Evolutionary conservation across 2,797 vertebrate genomes (phyloP), one percentile per base, ranked within the genome.

Genomic region (Propithecus deckenii): DNA sequence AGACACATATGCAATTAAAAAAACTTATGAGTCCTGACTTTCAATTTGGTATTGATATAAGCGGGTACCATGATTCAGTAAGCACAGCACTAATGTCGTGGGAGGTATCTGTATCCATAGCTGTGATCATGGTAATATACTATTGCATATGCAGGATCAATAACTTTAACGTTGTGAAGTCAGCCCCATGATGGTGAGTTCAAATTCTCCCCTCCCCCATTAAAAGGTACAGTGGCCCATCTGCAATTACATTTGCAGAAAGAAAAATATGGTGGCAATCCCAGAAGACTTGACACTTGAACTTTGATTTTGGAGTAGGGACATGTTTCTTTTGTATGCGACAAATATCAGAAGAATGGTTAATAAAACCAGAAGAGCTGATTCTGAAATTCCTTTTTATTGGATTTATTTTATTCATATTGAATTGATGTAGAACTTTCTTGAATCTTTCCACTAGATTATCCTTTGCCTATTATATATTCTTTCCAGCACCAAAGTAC

Each of bases 61-160:
- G 7, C 15, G 8, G 30, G 28, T 41, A 9, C 3, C 0, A 4
- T 1, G 0, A 32, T 69, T 74, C 23, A 9, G 48, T 18, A 30
- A 79, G 7, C 15, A 20, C 2, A 52, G 9, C 9, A 32, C 2
- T 5, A 69, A n/a, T 5, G 71, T 20, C 15, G 30, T 0, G 9
- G 7, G 35, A 46, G 32, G 25, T 14, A 7, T 50, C 32, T 75
- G 38, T 4, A 55, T 38, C 57, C 9, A 20, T 41, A 30, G 35
- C 23, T 55, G 5, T 5, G 35, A 72, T 38, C 55, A 15, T 13
- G 59, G 10, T 12, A 59, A 52, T 22, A 4, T 13, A 14, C 52
- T 38, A 67, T 74, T 43, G 74, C 72, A 86, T 13, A 41, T 5
- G 14, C 30, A 55, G 1, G 32, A 55, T 46, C 18, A 13, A 2